Evolutionary conservation across 2,113 vertebrate species (phyloP), one percentile per base, ranked within the genome.

Genomic region (Clarias batrachus): DNA sequence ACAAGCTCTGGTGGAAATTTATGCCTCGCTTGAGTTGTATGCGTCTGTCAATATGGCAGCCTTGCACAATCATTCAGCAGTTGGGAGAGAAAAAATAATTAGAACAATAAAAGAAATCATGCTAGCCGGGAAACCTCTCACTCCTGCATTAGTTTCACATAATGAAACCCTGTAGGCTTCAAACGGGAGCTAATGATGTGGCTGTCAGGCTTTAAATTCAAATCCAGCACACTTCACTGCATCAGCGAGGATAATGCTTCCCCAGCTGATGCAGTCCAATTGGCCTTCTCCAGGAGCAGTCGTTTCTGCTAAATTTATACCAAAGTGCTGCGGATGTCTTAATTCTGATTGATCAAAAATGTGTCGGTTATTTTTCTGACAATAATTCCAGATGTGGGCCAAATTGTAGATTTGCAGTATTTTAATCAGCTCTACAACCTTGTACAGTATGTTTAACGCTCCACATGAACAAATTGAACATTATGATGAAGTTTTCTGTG

Each of bases 181-280:
- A 90, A 90, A 85, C 83, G 80, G 84, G 66, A 86, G 89, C 82
- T 90, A 91, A 92, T 89, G 88, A 91, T 89, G 82, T 82, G 66
- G 84, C 90, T 85, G 82, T 81, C 52, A 65, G 76, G 80, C 85
- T 83, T 86, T 87, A 60, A 82, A 90, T 90, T 89, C 86, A 87
- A 90, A 89, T 88, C 85, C 87, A 86, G 84, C 65, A 90, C 86
- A 88, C 88, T 90, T 85, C 82, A 71, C 68, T 86, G 87, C 86
- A 90, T 90, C 83, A 48, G 37, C 14, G 76, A 78, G 86, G 87
- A 90, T 88, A 89, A 89, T 87, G 87, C 57, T 88, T 84, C 81
- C 73, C 59, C 33, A 63, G 59, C 52, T 88, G 77, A 91, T 62
- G 79, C 85, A 62, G 89, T 74, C 83, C 86, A 81, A 90, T 89